Evolutionary conservation across 2,888 invertebrate genomes (phyloP), one percentile per base, ranked within the genome.

Genomic region (Melanchra persicariae): DNA sequence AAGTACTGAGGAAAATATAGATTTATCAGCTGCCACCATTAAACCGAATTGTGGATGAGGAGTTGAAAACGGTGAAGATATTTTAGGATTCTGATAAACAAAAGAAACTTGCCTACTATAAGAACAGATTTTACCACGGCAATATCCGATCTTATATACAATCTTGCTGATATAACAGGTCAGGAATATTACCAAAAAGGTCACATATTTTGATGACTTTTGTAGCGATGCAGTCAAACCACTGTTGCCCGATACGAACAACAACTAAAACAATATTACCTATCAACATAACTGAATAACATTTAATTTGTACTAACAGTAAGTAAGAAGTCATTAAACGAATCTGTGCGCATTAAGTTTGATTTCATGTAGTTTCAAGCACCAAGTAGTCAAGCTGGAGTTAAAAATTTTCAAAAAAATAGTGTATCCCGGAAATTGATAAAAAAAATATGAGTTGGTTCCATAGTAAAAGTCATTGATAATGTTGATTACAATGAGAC

Each of bases 1-100:
- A 17, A 63, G 60, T 47, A 52, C 17, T 57, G 26, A 17, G 34
- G n/a, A 57, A 57, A 71, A 67, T 75, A 69, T 43, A 30, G 51
- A 74, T 58, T 59, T 55, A 74, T 52, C 45, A 43, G 40, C 54
- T 52, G 72, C 24, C 52, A 22, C 49, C 45, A 19, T n/a, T 30
- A 49, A 77, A 52, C n/a, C 0, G 24, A 54, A 52, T 34, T 62
- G 51, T 60, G n/a, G 17, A 70, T 30, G 55, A 3, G 17, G 26
- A 66, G 26, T 37, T 51, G 43, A 57, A 74, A 66, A 49, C 0
- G 8, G 0, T 22, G 0, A 12, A 57, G 17, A 12, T 72, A 34
- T 72, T 57, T 49, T 22, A 9, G n/a, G 1, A 4, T 43, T 51
- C 30, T 71, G 0, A 8, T 47, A 34, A 65, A 75, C 43, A 49